A percentile compares a stretch with the other conserved stretches of the same genome.
Evolutionary conservation across 2,113 vertebrate species (phyloP).

Genomic region (Morone saxatilis): DNA sequence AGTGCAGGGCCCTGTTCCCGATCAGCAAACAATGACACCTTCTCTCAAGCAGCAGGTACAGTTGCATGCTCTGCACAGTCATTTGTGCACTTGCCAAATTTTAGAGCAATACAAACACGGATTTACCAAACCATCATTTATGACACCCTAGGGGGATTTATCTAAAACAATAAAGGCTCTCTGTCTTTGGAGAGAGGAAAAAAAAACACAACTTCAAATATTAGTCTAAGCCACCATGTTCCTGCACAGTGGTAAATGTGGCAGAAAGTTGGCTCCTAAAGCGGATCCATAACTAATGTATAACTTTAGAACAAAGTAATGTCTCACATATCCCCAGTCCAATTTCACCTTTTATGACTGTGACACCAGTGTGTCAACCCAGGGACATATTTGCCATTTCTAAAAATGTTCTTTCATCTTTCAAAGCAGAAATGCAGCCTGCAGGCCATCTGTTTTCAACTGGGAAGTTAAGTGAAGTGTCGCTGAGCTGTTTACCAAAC

Average conservation of each 20-base stretch:
- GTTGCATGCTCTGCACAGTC: conserved; percentile 1
- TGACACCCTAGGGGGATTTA: conserved; percentile 49
- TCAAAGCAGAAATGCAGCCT: conserved; percentile 43
- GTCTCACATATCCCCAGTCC: conserved; percentile 1
- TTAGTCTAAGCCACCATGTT: conserved; percentile 50
- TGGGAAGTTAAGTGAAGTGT: conserved; percentile 31
- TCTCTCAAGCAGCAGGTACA: conserved; percentile 7
- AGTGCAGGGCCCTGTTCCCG: not conserved
- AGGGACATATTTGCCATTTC: conserved; percentile 57
- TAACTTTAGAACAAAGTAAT: conserved; percentile 34
- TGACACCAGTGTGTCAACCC: conserved; percentile 39
- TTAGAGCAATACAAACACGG: conserved; percentile 17
- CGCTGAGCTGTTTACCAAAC: conserved; percentile 53
- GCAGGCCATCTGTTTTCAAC: conserved; percentile 54
- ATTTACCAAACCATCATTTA: conserved; percentile 61
- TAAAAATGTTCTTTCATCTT: conserved; percentile 51
- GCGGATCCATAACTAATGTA: conserved; percentile 21
- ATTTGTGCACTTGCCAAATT: conserved; percentile 52
- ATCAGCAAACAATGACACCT: conserved; percentile 31
- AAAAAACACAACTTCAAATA: conserved; percentile 44
- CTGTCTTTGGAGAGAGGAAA: conserved; percentile 31
- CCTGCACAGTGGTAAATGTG: conserved; percentile 48
- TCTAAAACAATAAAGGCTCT: conserved; percentile 63
- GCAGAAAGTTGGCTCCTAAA: conserved; percentile 11
- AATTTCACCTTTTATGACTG: conserved; percentile 48